A percentile compares a stretch with the other conserved stretches of the same genome.
These are phyloP conservation scores for Drosophila paulistorum DNA, from an alignment of 1,140 invertebrate species.

Conservation along the genomic window DNA sequence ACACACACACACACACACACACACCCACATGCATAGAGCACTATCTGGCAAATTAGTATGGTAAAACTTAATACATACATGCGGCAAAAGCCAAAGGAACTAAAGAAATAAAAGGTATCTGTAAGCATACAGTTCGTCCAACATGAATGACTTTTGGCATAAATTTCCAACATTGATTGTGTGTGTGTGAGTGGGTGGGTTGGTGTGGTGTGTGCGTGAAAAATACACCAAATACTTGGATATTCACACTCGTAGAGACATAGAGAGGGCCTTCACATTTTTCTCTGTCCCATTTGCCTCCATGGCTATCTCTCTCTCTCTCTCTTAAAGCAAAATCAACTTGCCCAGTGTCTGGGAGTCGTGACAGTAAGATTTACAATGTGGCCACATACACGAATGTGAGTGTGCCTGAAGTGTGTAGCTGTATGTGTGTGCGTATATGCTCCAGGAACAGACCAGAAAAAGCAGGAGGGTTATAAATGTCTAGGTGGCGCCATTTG, in stretches of 20 bases:
- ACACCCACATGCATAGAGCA: conserved; percentile 45
- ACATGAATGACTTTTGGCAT: conserved; percentile 64
- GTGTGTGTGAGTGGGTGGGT: conserved; percentile 9
- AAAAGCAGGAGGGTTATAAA: conserved; percentile 60
- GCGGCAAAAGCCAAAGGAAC: conserved; percentile 34
- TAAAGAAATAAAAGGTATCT: conserved; percentile 49
- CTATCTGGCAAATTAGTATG: conserved; percentile 73
- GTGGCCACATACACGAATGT: conserved; percentile 57
- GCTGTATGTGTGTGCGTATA: neutral
- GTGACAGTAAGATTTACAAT: conserved; percentile 80
- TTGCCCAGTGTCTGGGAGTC: conserved; percentile 56
- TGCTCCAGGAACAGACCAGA: conserved; percentile 2
- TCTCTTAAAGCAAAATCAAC: conserved; percentile 50
- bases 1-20: conserved; percentile 32
- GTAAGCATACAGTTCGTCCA: conserved; percentile 35
- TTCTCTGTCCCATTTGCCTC: neutral
- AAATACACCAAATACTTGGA: conserved; percentile 58
- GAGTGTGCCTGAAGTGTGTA: conserved; percentile 17
- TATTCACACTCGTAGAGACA: conserved; percentile 47
- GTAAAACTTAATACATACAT: conserved; percentile 71
- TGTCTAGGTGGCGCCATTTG: conserved; percentile 77
- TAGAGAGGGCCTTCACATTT: conserved; percentile 8
- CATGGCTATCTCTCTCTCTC: neutral
- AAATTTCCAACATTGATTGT: conserved; percentile 73
- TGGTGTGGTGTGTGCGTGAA: conserved; percentile 44